Evolutionary conservation across 1,140 invertebrate genomes (phyloP), one percentile per base, ranked within the genome.

Genomic region (Pentalonia nigronervosa): DNA sequence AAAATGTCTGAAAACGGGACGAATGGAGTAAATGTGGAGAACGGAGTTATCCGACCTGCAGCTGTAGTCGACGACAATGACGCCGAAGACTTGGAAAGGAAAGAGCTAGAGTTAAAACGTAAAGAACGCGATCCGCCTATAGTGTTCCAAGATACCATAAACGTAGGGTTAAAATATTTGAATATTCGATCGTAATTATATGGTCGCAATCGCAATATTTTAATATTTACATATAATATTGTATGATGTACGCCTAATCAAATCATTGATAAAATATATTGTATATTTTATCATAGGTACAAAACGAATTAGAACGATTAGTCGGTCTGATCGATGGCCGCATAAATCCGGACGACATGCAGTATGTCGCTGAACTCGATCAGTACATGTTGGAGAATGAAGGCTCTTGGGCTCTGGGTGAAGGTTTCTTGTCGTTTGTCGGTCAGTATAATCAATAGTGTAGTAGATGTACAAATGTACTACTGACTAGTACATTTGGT

Each of bases 321-420:
- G 95, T 96, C 14, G 96, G 95, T 93, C 94, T 96, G 41, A 95
- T 97, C 7, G 96, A 97, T 93, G 96, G 96, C 3, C 96, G 97
- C 94, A 95, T 98, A 50, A 96, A 95, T 88, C 96, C 96, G 14
- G 97, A 97, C 84, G 97, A 98, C 94, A 95, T 96, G 94, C 96
- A 96, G 93, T 97, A 97, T 94, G 95, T 98, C 94, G 96, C 97
- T 94, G 98, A 99, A 96, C 95, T 99, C 93, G 96, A 97, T 94
- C 97, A 98, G 94, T 99, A 98, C 95, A 96, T 98, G 94, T 95
- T 98, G 93, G 97, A 97, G 94, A 97, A 98, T 94, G 98, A 98
- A 94, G 98, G 98, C 84, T 98, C 97, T 94, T 99, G 98, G 98
- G 98, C 98, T 84, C 96, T 99, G 21, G 98, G 98, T 4, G 98